phyloP scores from a whole-genome alignment of 2,113 vertebrate genomes.

The Choloepus hoffmanni region DNA sequence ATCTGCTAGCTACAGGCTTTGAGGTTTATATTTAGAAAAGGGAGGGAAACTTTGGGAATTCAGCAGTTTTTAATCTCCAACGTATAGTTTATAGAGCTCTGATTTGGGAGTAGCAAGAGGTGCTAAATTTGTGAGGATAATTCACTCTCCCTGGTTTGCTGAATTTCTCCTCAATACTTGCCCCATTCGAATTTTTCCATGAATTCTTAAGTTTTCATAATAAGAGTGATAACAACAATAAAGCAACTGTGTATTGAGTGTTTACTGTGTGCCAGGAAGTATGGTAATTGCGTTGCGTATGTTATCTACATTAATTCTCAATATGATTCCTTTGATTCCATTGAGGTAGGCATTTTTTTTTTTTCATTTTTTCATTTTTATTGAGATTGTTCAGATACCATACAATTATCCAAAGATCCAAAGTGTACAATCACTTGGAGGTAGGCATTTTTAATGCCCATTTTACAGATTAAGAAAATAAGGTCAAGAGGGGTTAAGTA shows the following conservation, averaged over 20 bases:
- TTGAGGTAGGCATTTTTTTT: background rate
- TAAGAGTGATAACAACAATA: background rate
- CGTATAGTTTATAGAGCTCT: constrained; percentile 66
- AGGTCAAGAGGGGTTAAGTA: background rate
- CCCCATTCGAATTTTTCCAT: background rate
- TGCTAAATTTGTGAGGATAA: background rate
- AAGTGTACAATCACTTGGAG: too few species aligned
- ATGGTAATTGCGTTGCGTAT: background rate
- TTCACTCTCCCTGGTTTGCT: background rate
- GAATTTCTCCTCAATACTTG: background rate
- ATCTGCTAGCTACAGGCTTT: constrained; percentile 57
- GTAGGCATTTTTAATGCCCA: background rate
- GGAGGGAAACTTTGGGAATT: constrained; percentile 66
- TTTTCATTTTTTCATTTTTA: too few species aligned
- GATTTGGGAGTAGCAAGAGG: constrained; percentile 39
- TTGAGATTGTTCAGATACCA: too few species aligned
- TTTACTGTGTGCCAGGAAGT: background rate
- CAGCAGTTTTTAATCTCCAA: constrained; percentile 59
- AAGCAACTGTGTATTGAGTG: background rate
- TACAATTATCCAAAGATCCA: too few species aligned
- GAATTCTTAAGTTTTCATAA: constrained; percentile 2
- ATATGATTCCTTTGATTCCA: background rate
- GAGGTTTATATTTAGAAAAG: constrained; percentile 82
- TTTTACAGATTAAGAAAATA: background rate
- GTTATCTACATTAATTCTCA: background rate